Base-by-base conservation (phyloP, 2,797 vertebrate species). In the Neopelma chrysocephalum region DNA sequence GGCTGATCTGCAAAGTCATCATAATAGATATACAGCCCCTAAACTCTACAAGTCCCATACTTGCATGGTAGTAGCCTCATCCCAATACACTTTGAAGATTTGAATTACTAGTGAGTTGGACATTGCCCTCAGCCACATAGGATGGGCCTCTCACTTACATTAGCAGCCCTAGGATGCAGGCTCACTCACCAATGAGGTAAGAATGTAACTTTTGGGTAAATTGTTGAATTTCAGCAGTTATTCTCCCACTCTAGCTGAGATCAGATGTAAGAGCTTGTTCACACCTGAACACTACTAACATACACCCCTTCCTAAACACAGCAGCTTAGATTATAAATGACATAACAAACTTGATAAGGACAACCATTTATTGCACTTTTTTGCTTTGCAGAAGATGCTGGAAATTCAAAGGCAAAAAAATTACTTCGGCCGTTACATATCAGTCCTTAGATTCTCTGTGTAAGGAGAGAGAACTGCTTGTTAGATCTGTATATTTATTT, bases 331-430 rank as follows among this genome's bases (percentile, higher is more conserved):
- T 54, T 34, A 45, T 56, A 77, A 79, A 73, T 29, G 34, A 8
- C 12, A 51, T 11, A 3, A 20, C 27, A 87, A 87, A n/a, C 17
- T 13, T 68, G 40, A 92, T 12, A 79, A 88, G 15, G 93, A 88
- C 29, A 69, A 17, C 31, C 91, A 81, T 93, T 93, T 93, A 93
- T 86, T 81, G 62, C 53, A 81, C 17, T 68, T 84, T 69, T 83
- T 95, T 97, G 58, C 88, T 91, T 92, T 96, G 51, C 71, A 97
- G 87, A 96, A 96, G 58, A 78, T 26, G 31, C 68, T 81, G 89
- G 61, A 73, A 97, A 92, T 91, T 93, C 31, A 38, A 93, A 97
- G 66, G 84, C 82, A 94, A 82, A 96, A 95, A 79, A 94, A 97
- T 93, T 56, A 95, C 80, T 81, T 94, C 84, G 88, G 83, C 87